These are phyloP conservation scores for Crocallis elinguaria DNA, from an alignment of 2,888 invertebrate genomes.

Conservation along the genomic window DNA sequence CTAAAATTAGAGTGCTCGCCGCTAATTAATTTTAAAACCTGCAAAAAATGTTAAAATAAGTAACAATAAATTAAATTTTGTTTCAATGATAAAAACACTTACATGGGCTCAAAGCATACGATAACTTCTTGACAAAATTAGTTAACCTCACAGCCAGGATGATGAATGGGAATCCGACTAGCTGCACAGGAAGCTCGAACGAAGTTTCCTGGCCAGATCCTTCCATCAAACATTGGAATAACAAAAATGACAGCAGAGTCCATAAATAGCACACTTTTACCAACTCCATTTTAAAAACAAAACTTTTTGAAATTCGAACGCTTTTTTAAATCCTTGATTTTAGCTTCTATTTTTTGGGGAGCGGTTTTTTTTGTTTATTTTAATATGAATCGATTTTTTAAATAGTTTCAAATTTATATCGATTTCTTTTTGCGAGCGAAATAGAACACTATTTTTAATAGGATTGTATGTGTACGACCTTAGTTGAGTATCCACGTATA, in stretches of 20 bases:
- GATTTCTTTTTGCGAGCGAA: slow-evolving; percentile 8
- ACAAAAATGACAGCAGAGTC: slow-evolving; percentile 59
- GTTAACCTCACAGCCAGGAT: slow-evolving; percentile 91
- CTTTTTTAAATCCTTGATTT: background rate
- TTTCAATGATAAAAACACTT: too few relatives aligned
- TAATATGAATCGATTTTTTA: slow-evolving; percentile 8
- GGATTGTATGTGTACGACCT: slow-evolving; percentile 58
- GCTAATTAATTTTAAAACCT: too few relatives aligned
- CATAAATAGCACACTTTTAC: slow-evolving; percentile 67
- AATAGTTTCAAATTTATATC: background rate
- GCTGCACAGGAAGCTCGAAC: slow-evolving; percentile 89
- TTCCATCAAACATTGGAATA: slow-evolving; percentile 67
- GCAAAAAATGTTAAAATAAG: too few relatives aligned
- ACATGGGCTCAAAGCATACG: slow-evolving; percentile 87
- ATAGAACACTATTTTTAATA: slow-evolving; percentile 22
- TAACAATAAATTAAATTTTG: too few relatives aligned
- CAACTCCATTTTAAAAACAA: slow-evolving; percentile 61
- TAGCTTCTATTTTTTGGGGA: background rate
- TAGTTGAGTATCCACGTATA: slow-evolving; percentile 60
- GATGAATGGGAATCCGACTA: slow-evolving; percentile 93
- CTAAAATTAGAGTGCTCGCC: too few relatives aligned
- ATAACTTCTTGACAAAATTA: slow-evolving; percentile 93
- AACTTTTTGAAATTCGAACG: slow-evolving; percentile 10
- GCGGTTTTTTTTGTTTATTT: background rate
- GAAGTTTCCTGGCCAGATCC: slow-evolving; percentile 58